Conservation (phyloP, 1,140 invertebrate genomes). For the Probaryconus sp. region DNA sequence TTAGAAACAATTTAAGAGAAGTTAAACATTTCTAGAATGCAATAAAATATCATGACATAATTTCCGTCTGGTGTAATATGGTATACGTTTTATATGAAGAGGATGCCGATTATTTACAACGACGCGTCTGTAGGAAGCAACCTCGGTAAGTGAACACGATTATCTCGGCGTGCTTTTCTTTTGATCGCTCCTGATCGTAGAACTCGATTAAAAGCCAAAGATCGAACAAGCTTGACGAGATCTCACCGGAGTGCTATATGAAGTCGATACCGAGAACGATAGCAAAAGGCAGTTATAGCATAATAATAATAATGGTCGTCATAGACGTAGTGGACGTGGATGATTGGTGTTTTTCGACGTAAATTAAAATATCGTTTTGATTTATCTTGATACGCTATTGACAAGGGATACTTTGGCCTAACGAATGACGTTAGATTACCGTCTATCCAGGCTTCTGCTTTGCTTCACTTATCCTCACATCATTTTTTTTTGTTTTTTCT, state of each 20-base stretch:
- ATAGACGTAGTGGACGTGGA: slow-evolving; percentile 32
- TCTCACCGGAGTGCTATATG: slow-evolving; percentile 54
- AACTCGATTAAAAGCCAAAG: slow-evolving; percentile 58
- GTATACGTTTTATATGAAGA: slow-evolving; percentile 50
- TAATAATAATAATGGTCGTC: slow-evolving; percentile 45
- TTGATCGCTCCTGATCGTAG: slow-evolving; percentile 55
- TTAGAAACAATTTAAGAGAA: slow-evolving; percentile 34
- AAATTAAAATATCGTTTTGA: slow-evolving; percentile 58
- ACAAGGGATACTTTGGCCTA: slow-evolving; percentile 22
- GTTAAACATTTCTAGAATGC: slow-evolving; percentile 44
- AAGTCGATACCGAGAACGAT: slow-evolving; percentile 50
- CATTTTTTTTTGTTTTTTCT: slow-evolving; percentile 16
- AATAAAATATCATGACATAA: slow-evolving; percentile 57
- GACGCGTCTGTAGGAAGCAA: slow-evolving; percentile 54
- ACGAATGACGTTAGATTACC: slow-evolving; percentile 19
- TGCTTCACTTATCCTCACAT: slow-evolving; percentile 39
- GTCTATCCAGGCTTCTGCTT: slow-evolving; percentile 16
- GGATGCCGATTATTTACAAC: slow-evolving; percentile 61
- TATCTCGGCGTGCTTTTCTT: slow-evolving; percentile 55
- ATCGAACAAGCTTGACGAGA: slow-evolving; percentile 59
- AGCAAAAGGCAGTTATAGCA: slow-evolving; percentile 7
- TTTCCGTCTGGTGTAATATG: slow-evolving; percentile 38
- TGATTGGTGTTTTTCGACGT: slow-evolving; percentile 43
- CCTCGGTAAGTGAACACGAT: slow-evolving; percentile 50
- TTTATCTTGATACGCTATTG: slow-evolving; percentile 47